Evolutionary conservation across 2,888 invertebrate species (phyloP).

Genomic region (Timema cristinae): DNA sequence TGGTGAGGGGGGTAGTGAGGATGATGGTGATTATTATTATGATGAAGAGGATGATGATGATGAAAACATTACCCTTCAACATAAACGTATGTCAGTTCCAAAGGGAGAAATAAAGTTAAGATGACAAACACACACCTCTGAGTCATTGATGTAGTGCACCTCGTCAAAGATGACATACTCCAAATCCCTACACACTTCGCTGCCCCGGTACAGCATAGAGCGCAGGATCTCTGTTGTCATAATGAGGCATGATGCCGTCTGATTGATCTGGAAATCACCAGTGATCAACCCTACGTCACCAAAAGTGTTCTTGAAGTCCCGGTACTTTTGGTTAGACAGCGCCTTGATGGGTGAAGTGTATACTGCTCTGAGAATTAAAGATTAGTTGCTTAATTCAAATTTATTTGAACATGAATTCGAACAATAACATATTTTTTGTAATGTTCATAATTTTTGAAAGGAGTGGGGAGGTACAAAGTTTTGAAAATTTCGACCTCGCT

Average conservation of each 20-base stretch:
- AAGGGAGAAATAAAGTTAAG: too few species aligned
- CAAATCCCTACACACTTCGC: conserved; percentile 90
- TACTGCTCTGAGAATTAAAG: conserved; percentile 59
- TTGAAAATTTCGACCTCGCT: too few species aligned
- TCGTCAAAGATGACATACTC: conserved; percentile 99
- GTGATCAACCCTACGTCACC: conserved; percentile 91
- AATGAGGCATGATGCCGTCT: conserved; percentile 89
- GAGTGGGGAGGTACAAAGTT: too few species aligned
- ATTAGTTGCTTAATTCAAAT: conserved; percentile 16
- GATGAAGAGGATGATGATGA: too few species aligned
- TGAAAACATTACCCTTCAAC: too few species aligned
- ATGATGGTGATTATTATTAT: too few species aligned
- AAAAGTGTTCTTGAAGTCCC: conserved; percentile 92
- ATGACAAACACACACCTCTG: conserved; percentile 63
- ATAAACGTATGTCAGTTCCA: too few species aligned
- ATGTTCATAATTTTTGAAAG: too few species aligned
- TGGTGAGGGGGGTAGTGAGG: too few species aligned
- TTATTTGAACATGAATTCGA: background rate
- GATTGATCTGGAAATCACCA: conserved; percentile 93
- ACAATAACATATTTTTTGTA: too few species aligned
- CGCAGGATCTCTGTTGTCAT: conserved; percentile 99
- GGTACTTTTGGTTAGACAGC: conserved; percentile 96
- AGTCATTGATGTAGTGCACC: conserved; percentile 98
- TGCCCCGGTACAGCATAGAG: conserved; percentile 92
- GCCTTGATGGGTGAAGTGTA: conserved; percentile 99